These are phyloP conservation scores for Pseudachorutes palmiensis DNA, from an alignment of 1,140 invertebrate genomes.

Conservation along the genomic window DNA sequence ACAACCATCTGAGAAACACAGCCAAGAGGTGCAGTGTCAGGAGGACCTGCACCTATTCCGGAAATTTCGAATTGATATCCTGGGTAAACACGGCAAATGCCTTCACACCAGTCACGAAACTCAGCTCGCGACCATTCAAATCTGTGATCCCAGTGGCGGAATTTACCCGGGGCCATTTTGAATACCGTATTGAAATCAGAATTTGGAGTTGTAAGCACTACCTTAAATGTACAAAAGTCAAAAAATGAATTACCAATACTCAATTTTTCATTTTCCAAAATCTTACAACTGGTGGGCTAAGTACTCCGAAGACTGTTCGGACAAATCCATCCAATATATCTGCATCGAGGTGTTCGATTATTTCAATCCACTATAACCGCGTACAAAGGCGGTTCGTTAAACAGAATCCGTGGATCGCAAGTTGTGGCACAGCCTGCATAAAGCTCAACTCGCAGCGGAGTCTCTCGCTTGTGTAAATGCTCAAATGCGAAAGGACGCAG, in stretches of 20 bases:
- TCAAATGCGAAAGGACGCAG: constrained; percentile 26
- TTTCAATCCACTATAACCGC: constrained; percentile 39
- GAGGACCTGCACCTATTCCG: constrained; percentile 28
- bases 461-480: constrained; percentile 17
- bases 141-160: constrained; percentile 52
- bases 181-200: constrained; percentile 50
- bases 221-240: constrained; percentile 12
- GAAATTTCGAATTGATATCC: constrained; percentile 23
- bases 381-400: constrained; percentile 12
- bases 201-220: constrained; percentile 52
- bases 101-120: constrained; percentile 47
- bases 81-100: constrained; percentile 24
- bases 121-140: constrained; percentile 51
- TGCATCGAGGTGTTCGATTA: constrained; percentile 49
- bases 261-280: neutral
- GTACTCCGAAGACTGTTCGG: constrained; percentile 44
- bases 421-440: constrained; percentile 31
- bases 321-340: constrained; percentile 42
- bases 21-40: constrained; percentile 17
- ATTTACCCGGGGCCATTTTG: constrained; percentile 40
- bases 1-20: constrained; percentile 35
- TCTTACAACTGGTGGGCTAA: constrained; percentile 42
- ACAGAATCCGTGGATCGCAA: constrained; percentile 17
- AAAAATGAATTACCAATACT: neutral
- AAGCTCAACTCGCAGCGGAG: constrained; percentile 25